Evolutionary conservation across 2,113 vertebrate species (phyloP).

Genomic region (Centrocercus urophasianus): DNA sequence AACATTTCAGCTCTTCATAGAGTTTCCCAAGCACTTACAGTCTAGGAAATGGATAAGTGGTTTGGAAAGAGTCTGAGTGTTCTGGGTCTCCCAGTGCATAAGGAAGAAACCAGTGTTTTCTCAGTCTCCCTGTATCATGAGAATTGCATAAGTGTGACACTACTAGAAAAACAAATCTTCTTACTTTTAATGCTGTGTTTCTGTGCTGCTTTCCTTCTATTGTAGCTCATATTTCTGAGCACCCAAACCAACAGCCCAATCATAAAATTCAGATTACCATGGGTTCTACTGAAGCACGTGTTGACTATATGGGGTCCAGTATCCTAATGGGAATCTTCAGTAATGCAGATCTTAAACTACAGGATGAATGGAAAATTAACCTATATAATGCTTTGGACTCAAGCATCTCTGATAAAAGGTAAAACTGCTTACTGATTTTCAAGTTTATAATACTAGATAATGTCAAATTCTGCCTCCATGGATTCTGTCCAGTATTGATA

Average conservation of each 20-base stretch:
- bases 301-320: conserved; percentile 99
- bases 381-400: conserved; percentile 87
- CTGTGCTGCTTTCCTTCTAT: neutral
- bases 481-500: neutral
- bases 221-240: conserved; percentile 96
- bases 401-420: conserved; percentile 97
- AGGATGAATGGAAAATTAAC: conserved; percentile 99
- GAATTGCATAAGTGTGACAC: neutral
- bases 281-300: conserved; percentile 98
- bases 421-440: neutral
- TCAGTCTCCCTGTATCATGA: neutral
- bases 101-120: neutral
- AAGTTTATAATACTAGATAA: neutral
- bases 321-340: conserved; percentile 99
- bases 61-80: neutral
- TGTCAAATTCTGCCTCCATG: neutral
- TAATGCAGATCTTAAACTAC: conserved; percentile 95
- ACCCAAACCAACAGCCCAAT: conserved; percentile 96
- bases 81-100: fast-evolving
- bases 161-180: neutral
- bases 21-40: neutral
- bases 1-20: neutral
- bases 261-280: conserved; percentile 99
- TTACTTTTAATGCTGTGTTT: neutral
- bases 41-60: neutral